Evolutionary conservation across 2,113 vertebrate species (phyloP), one percentile per base, ranked within the genome.

Genomic region (Aspidoscelis tigris): DNA sequence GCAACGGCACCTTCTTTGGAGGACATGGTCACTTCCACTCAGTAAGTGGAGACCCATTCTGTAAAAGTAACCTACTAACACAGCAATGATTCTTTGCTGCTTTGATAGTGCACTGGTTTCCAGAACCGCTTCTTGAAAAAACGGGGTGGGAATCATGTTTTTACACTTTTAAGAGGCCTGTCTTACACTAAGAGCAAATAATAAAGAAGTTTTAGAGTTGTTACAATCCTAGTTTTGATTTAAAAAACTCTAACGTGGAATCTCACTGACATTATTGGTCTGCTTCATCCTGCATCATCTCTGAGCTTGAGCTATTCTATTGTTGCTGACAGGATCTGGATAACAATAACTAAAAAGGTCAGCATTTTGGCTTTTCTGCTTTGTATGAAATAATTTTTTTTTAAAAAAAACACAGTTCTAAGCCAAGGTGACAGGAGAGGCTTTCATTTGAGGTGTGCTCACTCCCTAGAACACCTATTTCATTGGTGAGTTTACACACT

Each of bases 191-290:
- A 50, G 9, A 69, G 70, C 81, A 85, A 89, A 89, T 83, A 61
- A 61, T 61, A 58, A 58, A 58, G 55, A 86, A 88, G 84, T 87
- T 80, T 58, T 86, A 88, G 87, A 91, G 81, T 55, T 18, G 86
- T 84, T 89, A 58, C 14, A 12, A 12, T 14, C 55, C 7, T 58
- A 58, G 55, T 58, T 58, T 58, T 58, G 55, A 58, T 58, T 58
- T 12, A 58, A 58, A 12, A 58, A 58, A 58, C 14, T 11, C 14
- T 12, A 2, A 58, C 3, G 55, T 14, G 14, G 55, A 58, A 58
- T 58, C 9, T 58, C 47, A 58, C 14, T 58, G 55, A 58, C 10
- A 12, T 11, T 14, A 58, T 58, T 58, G 14, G 55, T 14, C 47
- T 50, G 8, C 33, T 33, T 33, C 8, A 50, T 50, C 58, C 18